Base-by-base conservation (phyloP, 2,888 invertebrate species). In the Pocota personata region DNA sequence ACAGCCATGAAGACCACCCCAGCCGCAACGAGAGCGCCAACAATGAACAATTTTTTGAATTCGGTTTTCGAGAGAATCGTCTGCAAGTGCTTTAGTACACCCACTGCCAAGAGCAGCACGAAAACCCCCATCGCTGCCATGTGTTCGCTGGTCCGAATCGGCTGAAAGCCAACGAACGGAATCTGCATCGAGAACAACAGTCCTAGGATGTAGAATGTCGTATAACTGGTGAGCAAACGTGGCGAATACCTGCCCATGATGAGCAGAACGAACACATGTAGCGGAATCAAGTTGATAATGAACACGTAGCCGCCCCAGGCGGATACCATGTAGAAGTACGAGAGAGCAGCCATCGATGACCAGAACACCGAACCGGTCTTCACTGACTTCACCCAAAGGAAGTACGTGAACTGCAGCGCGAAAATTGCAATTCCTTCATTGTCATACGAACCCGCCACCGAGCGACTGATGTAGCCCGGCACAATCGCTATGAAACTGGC, bases 281-380 rank as follows among this genome's bases (percentile, higher is more conserved):
- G 94, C 0, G 99, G 99, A 88, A 99, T 99, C 90, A 99, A 93
- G 93, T 99, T 99, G 91, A 99, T 99, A 90, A 99, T 99, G 92
- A 99, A 99, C 46, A 99, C 99, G 91, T 99, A 99, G 87, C 99
- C 99, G 89, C 99, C 99, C 99, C 99, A 99, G 88, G 99, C 99
- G 86, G 99, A 99, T 1, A 99, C 99, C 99, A 99, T 99, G 93
- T 99, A 99, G 93, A 99, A 99, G 93, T 99, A 99, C 0, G 99
- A 98, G 3, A 99, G 91, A 6, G 99, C 97, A 72, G 99, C 96
- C 91, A 98, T 95, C 37, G 97, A 95, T 3, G 99, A 96, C 99
- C 99, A 99, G 92, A 97, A 99, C 37, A 99, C 95, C 3, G 99
- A 98, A 27, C 99, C 99, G 88, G 97, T 98, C 93, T 99, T 99